Evolutionary conservation across 1,140 invertebrate species (phyloP), one percentile per base, ranked within the genome.

Genomic region (Harpegnathos saltator): DNA sequence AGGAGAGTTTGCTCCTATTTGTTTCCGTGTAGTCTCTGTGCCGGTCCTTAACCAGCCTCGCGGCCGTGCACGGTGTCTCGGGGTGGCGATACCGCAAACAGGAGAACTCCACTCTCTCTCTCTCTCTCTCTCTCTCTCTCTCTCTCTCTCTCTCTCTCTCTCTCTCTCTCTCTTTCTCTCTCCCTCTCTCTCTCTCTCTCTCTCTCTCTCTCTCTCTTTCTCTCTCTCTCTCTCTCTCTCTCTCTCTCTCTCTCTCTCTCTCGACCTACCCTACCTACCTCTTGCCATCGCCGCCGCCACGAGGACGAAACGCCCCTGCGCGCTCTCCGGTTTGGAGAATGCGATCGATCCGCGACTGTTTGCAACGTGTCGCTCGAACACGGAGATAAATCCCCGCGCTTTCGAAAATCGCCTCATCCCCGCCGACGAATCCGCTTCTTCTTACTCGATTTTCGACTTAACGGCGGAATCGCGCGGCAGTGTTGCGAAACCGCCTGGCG

Each of bases 91-190:
- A 29, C 54, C 78, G 44, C 62, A 68, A 80, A 78, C 44, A 56
- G 73, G 14, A n/a, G n/a, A 78, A 69, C 81, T 71, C 38, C 74
- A 71, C 62, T 68, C 24, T n/a, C n/a, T n/a, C n/a, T n/a, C n/a
- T n/a, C n/a, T n/a, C n/a, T n/a, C n/a, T n/a, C n/a, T n/a, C n/a
- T n/a, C n/a, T n/a, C n/a, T n/a, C n/a, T n/a, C n/a, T n/a, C n/a
- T n/a, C n/a, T n/a, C n/a, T n/a, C n/a, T n/a, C n/a, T n/a, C n/a
- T n/a, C n/a, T n/a, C n/a, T n/a, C n/a, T n/a, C n/a, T n/a, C n/a
- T n/a, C n/a, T n/a, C n/a, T n/a, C n/a, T n/a, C n/a, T n/a, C n/a
- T n/a, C n/a, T n/a, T n/a, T n/a, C n/a, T n/a, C n/a, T n/a, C n/a
- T n/a, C n/a, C n/a, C n/a, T n/a, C n/a, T n/a, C n/a, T n/a, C n/a